phyloP scores from a whole-genome alignment of 1,140 invertebrate genomes.

The Lasaia peninsularis region DNA sequence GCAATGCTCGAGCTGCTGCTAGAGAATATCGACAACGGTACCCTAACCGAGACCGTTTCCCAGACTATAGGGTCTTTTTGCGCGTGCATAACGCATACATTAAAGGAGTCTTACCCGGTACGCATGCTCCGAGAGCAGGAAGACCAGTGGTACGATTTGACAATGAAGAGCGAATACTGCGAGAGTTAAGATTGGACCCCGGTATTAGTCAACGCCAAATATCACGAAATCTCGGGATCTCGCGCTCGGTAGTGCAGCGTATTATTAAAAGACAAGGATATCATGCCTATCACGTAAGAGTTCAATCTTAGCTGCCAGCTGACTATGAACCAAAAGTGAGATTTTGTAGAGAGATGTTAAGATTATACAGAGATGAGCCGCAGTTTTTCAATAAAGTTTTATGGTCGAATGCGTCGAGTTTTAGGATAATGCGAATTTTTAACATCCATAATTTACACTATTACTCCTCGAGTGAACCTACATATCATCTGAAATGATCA shows the following conservation, averaged over 20 bases:
- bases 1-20: too few relatives aligned
- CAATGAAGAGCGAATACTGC: neutral
- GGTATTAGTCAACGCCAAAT: slow-evolving; percentile 14
- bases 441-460: slow-evolving; percentile 16
- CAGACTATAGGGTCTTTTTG: neutral
- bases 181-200: slow-evolving; percentile 12
- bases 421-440: slow-evolving; percentile 19
- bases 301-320: slow-evolving; percentile 15
- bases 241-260: slow-evolving; percentile 1
- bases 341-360: slow-evolving; percentile 16
- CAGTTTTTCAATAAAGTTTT: slow-evolving; percentile 17
- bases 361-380: slow-evolving; percentile 13
- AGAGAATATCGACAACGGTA: too few relatives aligned
- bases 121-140: slow-evolving; percentile 7
- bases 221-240: slow-evolving; percentile 12
- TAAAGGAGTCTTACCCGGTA: slow-evolving; percentile 2
- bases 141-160: slow-evolving; percentile 5
- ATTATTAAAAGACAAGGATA: slow-evolving; percentile 13
- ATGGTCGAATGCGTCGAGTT: slow-evolving; percentile 20
- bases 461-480: slow-evolving; percentile 7
- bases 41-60: too few relatives aligned
- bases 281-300: slow-evolving; percentile 18
- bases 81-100: slow-evolving; percentile 12
- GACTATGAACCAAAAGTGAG: slow-evolving; percentile 8
- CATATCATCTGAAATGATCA: slow-evolving; percentile 17